A percentile compares a stretch with the other conserved stretches of the same genome.
Conservation (phyloP, 2,888 invertebrate species). For the Himalopsyche anomala region DNA sequence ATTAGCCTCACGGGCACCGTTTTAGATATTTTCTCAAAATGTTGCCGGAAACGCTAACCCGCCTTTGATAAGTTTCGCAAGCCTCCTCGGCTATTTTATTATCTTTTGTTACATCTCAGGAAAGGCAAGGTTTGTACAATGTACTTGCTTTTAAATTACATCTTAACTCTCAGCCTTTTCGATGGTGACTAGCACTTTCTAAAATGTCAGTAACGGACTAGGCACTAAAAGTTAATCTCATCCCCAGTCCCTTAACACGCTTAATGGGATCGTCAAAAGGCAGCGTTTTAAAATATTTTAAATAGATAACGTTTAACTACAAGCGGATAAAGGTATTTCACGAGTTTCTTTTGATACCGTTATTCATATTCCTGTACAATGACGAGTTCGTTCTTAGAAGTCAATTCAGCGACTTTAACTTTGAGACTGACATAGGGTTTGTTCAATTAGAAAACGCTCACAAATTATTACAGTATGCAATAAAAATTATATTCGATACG, state of each 20-base stretch:
- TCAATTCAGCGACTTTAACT: too few species aligned
- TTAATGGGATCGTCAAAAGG: background rate
- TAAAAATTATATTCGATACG: too few species aligned
- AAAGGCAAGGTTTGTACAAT: conserved; percentile 15
- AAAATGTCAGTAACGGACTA: conserved; percentile 9
- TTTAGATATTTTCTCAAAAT: background rate
- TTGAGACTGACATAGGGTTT: too few species aligned
- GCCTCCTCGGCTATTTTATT: conserved; percentile 6
- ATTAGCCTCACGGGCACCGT: background rate
- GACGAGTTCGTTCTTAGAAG: too few species aligned
- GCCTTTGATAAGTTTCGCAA: conserved; percentile 7
- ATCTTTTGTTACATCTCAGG: conserved; percentile 26
- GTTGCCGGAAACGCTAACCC: background rate
- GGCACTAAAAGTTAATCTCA: conserved; percentile 22
- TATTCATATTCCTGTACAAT: too few species aligned
- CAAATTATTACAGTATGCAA: too few species aligned
- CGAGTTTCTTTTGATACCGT: too few species aligned
- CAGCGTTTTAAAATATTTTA: conserved; percentile 16
- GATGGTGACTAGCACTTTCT: conserved; percentile 34
- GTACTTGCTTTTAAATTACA: conserved; percentile 26
- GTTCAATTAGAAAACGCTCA: too few species aligned
- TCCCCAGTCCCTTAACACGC: background rate
- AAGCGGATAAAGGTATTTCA: too few species aligned
- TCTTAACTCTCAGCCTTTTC: conserved; percentile 8
- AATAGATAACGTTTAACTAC: too few species aligned